Evolutionary conservation across 2,797 vertebrate genomes (phyloP).

Genomic region (Poeciliopsis gracilis): DNA sequence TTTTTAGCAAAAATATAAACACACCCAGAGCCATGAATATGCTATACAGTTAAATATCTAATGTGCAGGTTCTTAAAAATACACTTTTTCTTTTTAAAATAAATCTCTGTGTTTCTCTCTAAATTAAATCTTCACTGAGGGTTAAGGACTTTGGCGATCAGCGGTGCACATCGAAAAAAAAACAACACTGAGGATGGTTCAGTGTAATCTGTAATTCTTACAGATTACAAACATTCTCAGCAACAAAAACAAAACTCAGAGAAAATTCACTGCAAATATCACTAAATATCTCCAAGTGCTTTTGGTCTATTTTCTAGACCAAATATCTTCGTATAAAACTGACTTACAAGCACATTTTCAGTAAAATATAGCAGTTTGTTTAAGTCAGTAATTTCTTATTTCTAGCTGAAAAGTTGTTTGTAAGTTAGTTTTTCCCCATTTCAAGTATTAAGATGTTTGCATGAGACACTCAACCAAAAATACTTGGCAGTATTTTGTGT

Average conservation of each 20-base stretch:
- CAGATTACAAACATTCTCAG: conserved; percentile 9
- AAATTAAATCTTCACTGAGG: conserved; percentile 59
- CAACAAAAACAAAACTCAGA: background rate
- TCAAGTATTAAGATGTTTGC: too few species aligned
- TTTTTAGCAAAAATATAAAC: conserved; percentile 71
- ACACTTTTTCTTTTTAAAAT: conserved; percentile 63
- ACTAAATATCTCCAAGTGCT: too few species aligned
- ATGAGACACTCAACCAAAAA: too few species aligned
- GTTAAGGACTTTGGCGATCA: conserved; percentile 73
- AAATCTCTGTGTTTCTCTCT: conserved; percentile 70
- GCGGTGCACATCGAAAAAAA: conserved; percentile 30
- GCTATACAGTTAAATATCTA: conserved; percentile 56
- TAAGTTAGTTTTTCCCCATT: too few species aligned
- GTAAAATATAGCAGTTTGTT: too few species aligned
- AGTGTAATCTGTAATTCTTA: background rate
- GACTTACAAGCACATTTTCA: too few species aligned
- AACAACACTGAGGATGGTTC: conserved; percentile 12
- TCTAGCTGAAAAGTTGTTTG: too few species aligned
- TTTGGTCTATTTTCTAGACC: too few species aligned
- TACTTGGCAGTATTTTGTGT: too few species aligned
- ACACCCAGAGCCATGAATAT: background rate
- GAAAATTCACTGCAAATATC: too few species aligned
- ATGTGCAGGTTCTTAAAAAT: conserved; percentile 65
- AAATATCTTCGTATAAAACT: too few species aligned
- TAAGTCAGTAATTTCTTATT: too few species aligned